Base-by-base conservation (phyloP, 2,888 invertebrate genomes). In the Lysandra bellargus region DNA sequence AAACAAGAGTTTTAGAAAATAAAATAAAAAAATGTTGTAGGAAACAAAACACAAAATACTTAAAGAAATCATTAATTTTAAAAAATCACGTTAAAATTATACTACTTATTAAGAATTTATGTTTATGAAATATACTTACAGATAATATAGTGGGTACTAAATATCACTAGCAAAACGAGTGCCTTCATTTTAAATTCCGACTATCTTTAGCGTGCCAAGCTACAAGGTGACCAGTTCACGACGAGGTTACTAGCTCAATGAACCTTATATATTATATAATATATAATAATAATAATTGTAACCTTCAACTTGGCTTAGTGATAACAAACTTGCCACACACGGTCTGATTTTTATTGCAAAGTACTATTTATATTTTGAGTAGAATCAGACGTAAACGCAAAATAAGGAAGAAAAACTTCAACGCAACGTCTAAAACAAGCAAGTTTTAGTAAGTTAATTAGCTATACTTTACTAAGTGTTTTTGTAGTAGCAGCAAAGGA, bases 261-360 rank as follows among this genome's bases (percentile, higher is more conserved):
- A 23, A 69, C 33, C 69, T 33, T 69, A 69, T 69, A 33, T 69
- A 69, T 4, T 23, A 23, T 23, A 23, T 69, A 69, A 61, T 61
- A 23, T 23, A 23, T 61, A 61, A 33, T 33, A 69, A 69, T 33
- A 69, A 69, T 69, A 30, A 33, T 33, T 12, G 14, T 69, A 69
- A 33, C 69, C 69, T 69, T 69, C 33, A 69, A 69, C 69, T 33
- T 69, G 33, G 64, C 69, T 33, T 14, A 14, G 14, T 69, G 69
- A 69, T 69, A 69, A 33, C 14, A 4, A 69, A 30, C 69, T 69
- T 0, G n/a, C 12, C 33, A 14, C 69, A 69, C 30, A 64, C 30
- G 30, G 23, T 30, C 2, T 2, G 64, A 23, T 64, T 30, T 64
- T 9, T 64, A 30, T 64, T 64, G 53, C 9, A 14, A 9, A 53